A percentile compares a stretch with the other conserved stretches of the same genome.
phyloP scores from a whole-genome alignment of 2,113 vertebrate species.

The Callionymus lyra region DNA sequence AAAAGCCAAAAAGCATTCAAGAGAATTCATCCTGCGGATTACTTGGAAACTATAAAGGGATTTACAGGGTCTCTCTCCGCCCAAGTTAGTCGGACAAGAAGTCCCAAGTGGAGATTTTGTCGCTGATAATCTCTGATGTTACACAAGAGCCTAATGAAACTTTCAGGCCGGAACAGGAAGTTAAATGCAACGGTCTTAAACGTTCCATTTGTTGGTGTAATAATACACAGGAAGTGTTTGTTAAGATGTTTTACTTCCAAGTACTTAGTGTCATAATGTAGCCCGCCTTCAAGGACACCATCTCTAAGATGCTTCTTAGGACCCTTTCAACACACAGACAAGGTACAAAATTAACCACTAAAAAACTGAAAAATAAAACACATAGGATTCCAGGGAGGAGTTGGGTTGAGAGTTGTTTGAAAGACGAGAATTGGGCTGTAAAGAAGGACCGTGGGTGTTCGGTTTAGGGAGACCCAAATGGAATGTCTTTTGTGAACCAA shows the following conservation, averaged over 20 bases:
- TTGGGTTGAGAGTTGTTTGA: too few relatives aligned
- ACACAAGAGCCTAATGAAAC: conserved; percentile 29
- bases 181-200: conserved; percentile 8
- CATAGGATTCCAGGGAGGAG: too few relatives aligned
- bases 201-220: not conserved
- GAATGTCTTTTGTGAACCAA: too few relatives aligned
- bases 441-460: too few relatives aligned
- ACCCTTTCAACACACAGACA: not conserved
- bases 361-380: too few relatives aligned
- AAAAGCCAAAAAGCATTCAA: conserved; percentile 4
- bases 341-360: too few relatives aligned
- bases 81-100: conserved; percentile 28
- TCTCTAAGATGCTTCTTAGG: too few relatives aligned
- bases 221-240: not conserved
- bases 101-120: conserved; percentile 29
- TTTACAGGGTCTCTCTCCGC: conserved; percentile 26
- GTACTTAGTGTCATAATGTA: too few relatives aligned
- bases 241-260: too few relatives aligned
- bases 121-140: conserved; percentile 31
- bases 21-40: conserved; percentile 33
- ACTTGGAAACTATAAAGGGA: conserved; percentile 19
- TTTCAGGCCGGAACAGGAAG: conserved; percentile 12
- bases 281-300: too few relatives aligned
- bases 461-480: too few relatives aligned
- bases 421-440: too few relatives aligned